Evolutionary conservation across 2,888 invertebrate species (phyloP), one percentile per base, ranked within the genome.

Genomic region (Tenthredo distinguenda): DNA sequence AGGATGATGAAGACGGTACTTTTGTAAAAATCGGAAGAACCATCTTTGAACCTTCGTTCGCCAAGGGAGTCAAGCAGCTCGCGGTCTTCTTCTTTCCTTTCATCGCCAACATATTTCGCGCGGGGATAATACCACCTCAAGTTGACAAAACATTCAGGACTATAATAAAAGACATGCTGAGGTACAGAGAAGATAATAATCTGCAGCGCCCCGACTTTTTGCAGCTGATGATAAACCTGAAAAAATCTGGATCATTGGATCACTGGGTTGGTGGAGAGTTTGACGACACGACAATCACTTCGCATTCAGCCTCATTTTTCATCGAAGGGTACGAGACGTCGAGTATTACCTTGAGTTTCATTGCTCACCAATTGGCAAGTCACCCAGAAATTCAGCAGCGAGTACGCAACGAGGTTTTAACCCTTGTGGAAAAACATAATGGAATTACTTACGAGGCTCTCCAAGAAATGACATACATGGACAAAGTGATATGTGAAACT

Each of bases 241-340:
- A 71, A 37, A 71, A 71, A 71, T 10, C 71, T 34, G 71, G 71
- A 5, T 12, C 71, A 37, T 82, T 9, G n/a, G 37, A 18, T 15
- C 26, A 43, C 5, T 90, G 86, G 88, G 90, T 6, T 88, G 89
- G 0, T 91, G 90, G 26, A 90, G 90, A 82, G 87, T 91, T 86
- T 90, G 89, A 85, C 86, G 62, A 71, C 37, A 89, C 92, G 0
- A 3, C 86, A 0, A 90, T 95, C 86, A 88, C 92, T 0, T 91
- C 94, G 0, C 94, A 95, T 86, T 92, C 94, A 0, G 89, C 95
- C 0, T 93, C 95, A 1, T 95, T 95, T 88, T 95, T 94, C 87
- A 87, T 94, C 1, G 95, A 95, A 37, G 95, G 95, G 1, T 94
- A 94, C 87, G 95, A 95, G 88, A 95, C 95, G 0, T 94, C 95